Base-by-base conservation (phyloP, 2,888 invertebrate genomes). In the Sympetrum striolatum region DNA sequence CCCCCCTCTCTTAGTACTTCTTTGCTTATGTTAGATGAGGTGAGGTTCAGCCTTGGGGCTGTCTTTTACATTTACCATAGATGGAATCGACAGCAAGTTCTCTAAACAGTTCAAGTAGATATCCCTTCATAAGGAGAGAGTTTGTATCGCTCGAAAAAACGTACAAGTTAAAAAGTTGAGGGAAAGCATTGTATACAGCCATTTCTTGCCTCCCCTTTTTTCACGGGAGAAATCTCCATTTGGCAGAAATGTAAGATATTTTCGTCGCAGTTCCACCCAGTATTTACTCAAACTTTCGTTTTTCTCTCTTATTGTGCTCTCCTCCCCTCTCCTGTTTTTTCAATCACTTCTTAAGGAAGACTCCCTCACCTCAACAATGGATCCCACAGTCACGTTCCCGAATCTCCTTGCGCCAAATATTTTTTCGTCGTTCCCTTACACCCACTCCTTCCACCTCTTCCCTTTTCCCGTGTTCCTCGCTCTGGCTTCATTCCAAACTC, bases 401-500 rank as follows among this genome's bases (percentile, higher is more conserved):
- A 60, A 37, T 86, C 37, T 60, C 15, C 86, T 60, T 37, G 58
- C 60, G 25, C 58, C 31, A n/a, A 25, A 82, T 73, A 73, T 58
- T 18, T 82, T 35, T 82, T 58, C 82, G 35, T 58, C 58, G 6
- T 18, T 58, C 58, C 14, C n/a, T n/a, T n/a, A n/a, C n/a, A n/a
- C n/a, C n/a, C 73, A 44, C 48, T 10, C 25, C 10, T 35, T 48
- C 25, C n/a, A 25, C 22, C 31, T 53, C 82, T 18, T 15, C 86
- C 86, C 44, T 44, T 44, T 44, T 81, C 6, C 81, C 81, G 60
- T 60, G 58, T 60, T 60, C 60, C 60, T 86, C 60, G 37, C n/a
- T 39, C 60, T 86, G 86, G 86, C 86, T 86, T 60, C 86, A 60
- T 86, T 86, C 86, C 86, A 86, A 86, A 86, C 86, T 64, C 60